Evolutionary conservation across 2,888 invertebrate species (phyloP).

Genomic region (Drosophila quinaria): DNA sequence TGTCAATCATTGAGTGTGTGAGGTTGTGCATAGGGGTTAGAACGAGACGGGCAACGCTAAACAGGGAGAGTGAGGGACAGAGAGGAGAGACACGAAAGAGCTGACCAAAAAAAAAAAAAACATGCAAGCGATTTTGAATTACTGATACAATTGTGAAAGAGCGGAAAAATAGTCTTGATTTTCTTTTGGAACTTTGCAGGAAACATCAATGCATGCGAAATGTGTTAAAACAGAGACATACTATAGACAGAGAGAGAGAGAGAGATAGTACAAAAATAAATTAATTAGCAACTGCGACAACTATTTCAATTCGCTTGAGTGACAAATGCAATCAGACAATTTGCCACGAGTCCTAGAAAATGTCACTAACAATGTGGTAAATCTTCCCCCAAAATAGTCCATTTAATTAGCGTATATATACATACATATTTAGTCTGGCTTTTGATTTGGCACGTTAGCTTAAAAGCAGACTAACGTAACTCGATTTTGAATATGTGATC

Average conservation of each 20-base stretch:
- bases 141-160: constrained; percentile 18
- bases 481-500: too few relatives aligned
- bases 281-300: constrained; percentile 31
- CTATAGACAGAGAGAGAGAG: background rate
- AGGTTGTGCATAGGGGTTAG: constrained; percentile 1
- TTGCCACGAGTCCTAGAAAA: background rate
- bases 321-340: constrained; percentile 16
- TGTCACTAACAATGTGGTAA: constrained; percentile 5
- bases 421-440: too few relatives aligned
- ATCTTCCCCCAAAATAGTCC: background rate
- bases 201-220: constrained; percentile 26
- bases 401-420: background rate
- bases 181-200: constrained; percentile 1
- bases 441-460: too few relatives aligned
- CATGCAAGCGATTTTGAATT: constrained; percentile 44
- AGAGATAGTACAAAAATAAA: constrained; percentile 4
- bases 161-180: background rate
- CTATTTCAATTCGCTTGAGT: constrained; percentile 5
- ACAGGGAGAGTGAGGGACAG: constrained; percentile 2
- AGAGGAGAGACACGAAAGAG: background rate
- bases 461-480: too few relatives aligned
- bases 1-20: constrained; percentile 20
- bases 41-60: background rate
- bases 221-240: background rate
- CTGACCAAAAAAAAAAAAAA: constrained; percentile 3